These are phyloP conservation scores for Drosophila seguyi DNA, from an alignment of 1,140 invertebrate species.

Conservation along the genomic window DNA sequence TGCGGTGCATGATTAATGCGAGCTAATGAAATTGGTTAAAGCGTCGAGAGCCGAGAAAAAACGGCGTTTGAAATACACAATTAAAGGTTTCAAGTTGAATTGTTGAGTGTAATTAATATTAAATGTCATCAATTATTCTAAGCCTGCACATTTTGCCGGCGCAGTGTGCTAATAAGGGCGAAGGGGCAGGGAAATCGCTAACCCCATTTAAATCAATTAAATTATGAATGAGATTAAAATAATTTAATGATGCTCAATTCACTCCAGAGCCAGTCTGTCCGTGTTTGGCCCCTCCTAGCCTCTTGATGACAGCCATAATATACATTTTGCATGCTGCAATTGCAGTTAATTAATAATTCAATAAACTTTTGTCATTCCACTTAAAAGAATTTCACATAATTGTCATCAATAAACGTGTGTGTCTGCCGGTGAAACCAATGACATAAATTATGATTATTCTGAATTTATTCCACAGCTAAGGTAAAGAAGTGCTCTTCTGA, in stretches of 20 bases:
- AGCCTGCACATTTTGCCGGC: constrained; percentile 42
- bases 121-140: constrained; percentile 81
- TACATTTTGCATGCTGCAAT: constrained; percentile 72
- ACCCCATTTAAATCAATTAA: constrained; percentile 77
- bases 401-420: constrained; percentile 48
- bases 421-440: constrained; percentile 16
- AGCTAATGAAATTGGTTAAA: constrained; percentile 77
- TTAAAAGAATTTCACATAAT: constrained; percentile 70
- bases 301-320: constrained; percentile 75
- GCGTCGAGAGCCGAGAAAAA: constrained; percentile 25
- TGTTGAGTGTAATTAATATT: constrained; percentile 70
- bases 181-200: constrained; percentile 19
- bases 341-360: constrained; percentile 82
- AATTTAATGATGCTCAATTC: constrained; percentile 66
- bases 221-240: constrained; percentile 83
- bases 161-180: not conserved
- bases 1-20: constrained; percentile 75
- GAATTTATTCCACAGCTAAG: constrained; percentile 44
- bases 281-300: constrained; percentile 9
- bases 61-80: constrained; percentile 32
- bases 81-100: constrained; percentile 67
- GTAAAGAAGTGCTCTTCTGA: constrained; percentile 20
- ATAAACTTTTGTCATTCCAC: constrained; percentile 68
- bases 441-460: constrained; percentile 67
- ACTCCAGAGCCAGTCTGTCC: constrained; percentile 1